Conservation (phyloP, 2,888 invertebrate species). For the Dendrolimus houi region DNA sequence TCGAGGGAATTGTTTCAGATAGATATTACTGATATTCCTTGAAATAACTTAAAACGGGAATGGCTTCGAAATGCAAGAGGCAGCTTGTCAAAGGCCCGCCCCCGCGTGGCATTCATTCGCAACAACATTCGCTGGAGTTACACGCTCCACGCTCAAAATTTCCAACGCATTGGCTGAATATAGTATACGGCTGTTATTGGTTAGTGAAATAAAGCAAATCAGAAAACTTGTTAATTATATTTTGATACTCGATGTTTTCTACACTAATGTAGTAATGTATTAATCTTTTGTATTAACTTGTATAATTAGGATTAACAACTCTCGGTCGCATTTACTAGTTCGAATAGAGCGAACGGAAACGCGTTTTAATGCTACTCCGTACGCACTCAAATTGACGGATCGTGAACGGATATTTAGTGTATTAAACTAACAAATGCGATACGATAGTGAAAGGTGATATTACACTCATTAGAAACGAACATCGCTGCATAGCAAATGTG, state of each 20-base stretch:
- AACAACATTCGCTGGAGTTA: constrained; percentile 51
- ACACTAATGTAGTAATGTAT: constrained; percentile 58
- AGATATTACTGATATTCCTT: no score
- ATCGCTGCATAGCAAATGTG: constrained; percentile 7
- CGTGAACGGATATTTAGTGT: constrained; percentile 13
- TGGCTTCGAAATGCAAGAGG: neutral
- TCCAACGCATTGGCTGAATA: constrained; percentile 69
- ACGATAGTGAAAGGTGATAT: constrained; percentile 40
- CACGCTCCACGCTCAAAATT: constrained; percentile 57
- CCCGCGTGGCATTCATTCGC: constrained; percentile 8
- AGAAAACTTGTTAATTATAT: constrained; percentile 69
- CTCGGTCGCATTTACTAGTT: constrained; percentile 54
- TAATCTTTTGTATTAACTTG: constrained; percentile 50
- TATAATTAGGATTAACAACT: constrained; percentile 49
- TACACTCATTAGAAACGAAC: constrained; percentile 23
- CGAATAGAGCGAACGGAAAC: constrained; percentile 20
- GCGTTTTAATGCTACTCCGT: constrained; percentile 2
- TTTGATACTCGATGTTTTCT: constrained; percentile 76
- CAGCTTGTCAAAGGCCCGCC: constrained; percentile 1
- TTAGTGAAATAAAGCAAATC: constrained; percentile 71
- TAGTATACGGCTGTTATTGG: constrained; percentile 75
- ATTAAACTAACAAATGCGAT: constrained; percentile 43
- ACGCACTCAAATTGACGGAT: constrained; percentile 11
- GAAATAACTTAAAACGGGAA: neutral
- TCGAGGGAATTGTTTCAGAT: no score